These are phyloP conservation scores for Numenius phaeopus DNA, from an alignment of 2,797 vertebrate species.

Conservation along the genomic window DNA sequence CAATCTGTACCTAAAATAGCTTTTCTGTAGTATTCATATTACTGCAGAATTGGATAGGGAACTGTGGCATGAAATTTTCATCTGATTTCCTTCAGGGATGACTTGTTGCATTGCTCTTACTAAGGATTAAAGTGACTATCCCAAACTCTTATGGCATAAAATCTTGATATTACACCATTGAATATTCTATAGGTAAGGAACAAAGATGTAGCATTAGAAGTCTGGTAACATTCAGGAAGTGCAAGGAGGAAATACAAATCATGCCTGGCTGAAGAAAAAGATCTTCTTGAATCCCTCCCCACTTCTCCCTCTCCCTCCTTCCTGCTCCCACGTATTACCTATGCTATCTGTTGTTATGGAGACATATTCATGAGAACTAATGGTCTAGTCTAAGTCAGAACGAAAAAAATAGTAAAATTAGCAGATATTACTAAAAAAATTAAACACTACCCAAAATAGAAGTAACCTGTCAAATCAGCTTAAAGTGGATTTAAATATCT, in stretches of 20 bases:
- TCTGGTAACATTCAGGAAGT: neutral
- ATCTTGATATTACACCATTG: neutral
- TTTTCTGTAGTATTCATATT: neutral
- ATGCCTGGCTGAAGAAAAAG: neutral
- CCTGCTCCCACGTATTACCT: neutral
- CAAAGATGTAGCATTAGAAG: neutral
- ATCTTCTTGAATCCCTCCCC: neutral
- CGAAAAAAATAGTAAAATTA: neutral
- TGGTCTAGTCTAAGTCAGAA: neutral
- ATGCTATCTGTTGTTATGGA: neutral
- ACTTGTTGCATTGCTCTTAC: neutral
- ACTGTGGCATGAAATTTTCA: neutral
- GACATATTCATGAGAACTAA: neutral
- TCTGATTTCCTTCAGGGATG: neutral
- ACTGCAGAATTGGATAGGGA: neutral
- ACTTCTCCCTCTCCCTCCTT: neutral
- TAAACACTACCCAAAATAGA: neutral
- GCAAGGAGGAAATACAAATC: neutral
- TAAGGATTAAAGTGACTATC: neutral
- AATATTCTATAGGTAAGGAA: neutral
- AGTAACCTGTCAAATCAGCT: neutral
- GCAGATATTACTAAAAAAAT: neutral
- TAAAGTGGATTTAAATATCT: neutral
- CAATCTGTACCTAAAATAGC: neutral
- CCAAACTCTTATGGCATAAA: neutral